phyloP scores from a whole-genome alignment of 30 jellyfish, hydroid and myxozoan species.

The Chironex yamaguchii region DNA sequence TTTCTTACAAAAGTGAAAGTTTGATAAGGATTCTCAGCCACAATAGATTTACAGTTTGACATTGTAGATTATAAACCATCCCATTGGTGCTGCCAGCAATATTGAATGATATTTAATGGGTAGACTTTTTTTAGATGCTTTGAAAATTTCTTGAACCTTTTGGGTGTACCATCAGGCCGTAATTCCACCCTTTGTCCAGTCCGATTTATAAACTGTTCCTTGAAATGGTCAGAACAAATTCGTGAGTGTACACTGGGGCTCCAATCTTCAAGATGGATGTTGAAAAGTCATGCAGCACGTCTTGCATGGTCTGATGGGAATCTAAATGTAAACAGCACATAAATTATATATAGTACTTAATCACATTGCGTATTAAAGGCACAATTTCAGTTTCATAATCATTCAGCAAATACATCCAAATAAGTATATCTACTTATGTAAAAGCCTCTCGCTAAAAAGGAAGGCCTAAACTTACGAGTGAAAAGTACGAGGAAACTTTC shows the following conservation, averaged over 20 bases:
- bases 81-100: too few species aligned
- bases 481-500: constrained; percentile 48
- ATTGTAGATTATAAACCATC: too few species aligned
- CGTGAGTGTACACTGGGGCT: constrained; percentile 21
- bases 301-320: not conserved
- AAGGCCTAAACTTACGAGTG: constrained; percentile 31
- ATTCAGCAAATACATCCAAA: too few species aligned
- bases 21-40: too few species aligned
- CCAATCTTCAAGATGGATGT: constrained; percentile 54
- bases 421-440: too few species aligned
- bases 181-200: constrained; percentile 12
- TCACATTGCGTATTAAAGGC: too few species aligned
- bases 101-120: too few species aligned
- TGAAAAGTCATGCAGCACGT: not conserved
- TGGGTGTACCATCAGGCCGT: constrained; percentile 31
- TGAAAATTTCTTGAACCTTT: constrained; percentile 58
- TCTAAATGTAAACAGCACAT: too few species aligned
- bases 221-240: constrained; percentile 53
- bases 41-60: too few species aligned
- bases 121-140: constrained; percentile 53
- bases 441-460: not conserved
- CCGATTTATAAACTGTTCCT: constrained; percentile 5
- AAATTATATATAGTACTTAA: too few species aligned
- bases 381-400: too few species aligned
- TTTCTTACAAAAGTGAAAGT: too few species aligned